phyloP scores from a whole-genome alignment of 2,888 invertebrate genomes.

The Saturnia pavonia region DNA sequence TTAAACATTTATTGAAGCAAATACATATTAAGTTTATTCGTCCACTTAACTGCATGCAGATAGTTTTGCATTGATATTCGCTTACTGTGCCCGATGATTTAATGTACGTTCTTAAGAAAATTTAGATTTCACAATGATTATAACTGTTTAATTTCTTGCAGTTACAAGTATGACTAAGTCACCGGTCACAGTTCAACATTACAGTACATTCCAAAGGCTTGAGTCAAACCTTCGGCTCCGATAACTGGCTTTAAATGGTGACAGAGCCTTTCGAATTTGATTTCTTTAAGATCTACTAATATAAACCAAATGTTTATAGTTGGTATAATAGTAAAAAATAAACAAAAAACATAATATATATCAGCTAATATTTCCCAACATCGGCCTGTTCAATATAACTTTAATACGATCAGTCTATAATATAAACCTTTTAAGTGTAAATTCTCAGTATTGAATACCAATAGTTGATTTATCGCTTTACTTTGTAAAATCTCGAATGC shows the following conservation, averaged over 20 bases:
- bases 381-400: too few relatives aligned
- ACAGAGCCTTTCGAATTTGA: not conserved
- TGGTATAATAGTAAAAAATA: too few relatives aligned
- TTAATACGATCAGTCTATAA: too few relatives aligned
- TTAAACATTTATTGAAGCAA: not conserved
- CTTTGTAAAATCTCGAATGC: not conserved
- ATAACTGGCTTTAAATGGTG: not conserved
- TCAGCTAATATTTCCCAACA: too few relatives aligned
- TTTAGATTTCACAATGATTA: not conserved
- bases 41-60: not conserved
- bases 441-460: not conserved
- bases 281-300: not conserved
- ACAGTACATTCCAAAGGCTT: not conserved
- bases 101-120: not conserved
- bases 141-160: slow-evolving; percentile 1
- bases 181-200: not conserved
- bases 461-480: not conserved
- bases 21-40: not conserved
- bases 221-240: slow-evolving; percentile 3
- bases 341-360: too few relatives aligned
- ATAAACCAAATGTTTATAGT: not conserved
- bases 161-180: slow-evolving; percentile 3
- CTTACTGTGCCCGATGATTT: not conserved
- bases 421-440: not conserved
- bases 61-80: not conserved